phyloP scores from a whole-genome alignment of 2,797 vertebrate species.

The Poecilia wingei region DNA sequence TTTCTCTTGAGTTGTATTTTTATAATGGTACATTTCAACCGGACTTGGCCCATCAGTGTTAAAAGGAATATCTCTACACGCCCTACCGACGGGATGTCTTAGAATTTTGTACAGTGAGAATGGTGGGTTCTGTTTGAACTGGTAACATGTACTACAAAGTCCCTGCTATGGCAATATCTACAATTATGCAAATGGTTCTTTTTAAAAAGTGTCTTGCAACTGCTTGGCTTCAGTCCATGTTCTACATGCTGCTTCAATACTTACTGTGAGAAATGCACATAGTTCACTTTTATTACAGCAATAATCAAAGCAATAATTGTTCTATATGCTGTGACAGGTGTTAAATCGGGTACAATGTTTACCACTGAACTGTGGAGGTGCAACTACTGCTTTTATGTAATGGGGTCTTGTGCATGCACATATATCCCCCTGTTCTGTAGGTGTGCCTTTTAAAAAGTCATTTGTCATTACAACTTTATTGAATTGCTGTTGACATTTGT shows the following conservation, averaged over 20 bases:
- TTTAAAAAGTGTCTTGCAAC: conserved; percentile 39
- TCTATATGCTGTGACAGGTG: conserved; percentile 39
- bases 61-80: neutral
- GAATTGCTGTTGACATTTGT: neutral
- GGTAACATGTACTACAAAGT: neutral
- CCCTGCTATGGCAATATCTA: conserved; percentile 23
- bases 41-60: neutral
- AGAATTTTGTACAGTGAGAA: neutral
- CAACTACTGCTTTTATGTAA: conserved; percentile 53
- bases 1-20: neutral
- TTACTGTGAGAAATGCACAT: conserved; percentile 59
- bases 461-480: conserved; percentile 7
- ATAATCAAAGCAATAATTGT: conserved; percentile 73
- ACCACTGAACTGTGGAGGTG: conserved; percentile 59
- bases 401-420: conserved; percentile 58
- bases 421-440: conserved; percentile 23
- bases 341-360: conserved; percentile 59
- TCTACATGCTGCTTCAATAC: conserved; percentile 60
- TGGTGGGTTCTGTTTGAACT: neutral
- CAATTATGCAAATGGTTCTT: conserved; percentile 59
- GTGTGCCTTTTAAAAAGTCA: conserved; percentile 4
- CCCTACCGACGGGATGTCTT: neutral
- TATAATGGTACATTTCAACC: neutral
- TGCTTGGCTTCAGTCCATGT: conserved; percentile 33
- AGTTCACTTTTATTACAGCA: conserved; percentile 70